Evolutionary conservation across 2,113 vertebrate species (phyloP), one percentile per base, ranked within the genome.

Genomic region (Tetrax tetrax): DNA sequence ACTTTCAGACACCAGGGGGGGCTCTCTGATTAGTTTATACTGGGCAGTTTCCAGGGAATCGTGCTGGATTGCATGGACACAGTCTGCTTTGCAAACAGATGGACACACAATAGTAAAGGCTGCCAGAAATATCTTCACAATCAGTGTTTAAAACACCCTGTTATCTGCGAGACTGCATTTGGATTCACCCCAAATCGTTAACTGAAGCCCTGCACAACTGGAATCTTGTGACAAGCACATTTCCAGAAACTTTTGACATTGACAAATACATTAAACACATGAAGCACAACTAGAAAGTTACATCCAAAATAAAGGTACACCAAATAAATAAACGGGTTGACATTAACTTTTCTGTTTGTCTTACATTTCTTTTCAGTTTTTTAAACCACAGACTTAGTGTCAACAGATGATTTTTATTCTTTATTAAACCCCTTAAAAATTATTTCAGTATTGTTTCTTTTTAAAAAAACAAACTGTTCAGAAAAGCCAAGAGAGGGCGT

Each of bases 1-100:
- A 96, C 96, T 97, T 87, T 59, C 93, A 47, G 89, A 97, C 97
- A 94, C 97, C 97, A 98, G 98, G 71, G 97, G 98, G 98, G 84
- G 98, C 96, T 95, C 93, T 96, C 83, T 56, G 95, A 94, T 92
- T 81, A 95, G 94, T 95, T 98, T 97, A 94, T 66, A 47, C 93
- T 96, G 89, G 96, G 96, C 38, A 85, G 81, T 89, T 91, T 97
- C 95, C 95, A 98, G 94, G 94, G 97, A 97, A 94, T 83, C 41
- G 65, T 92, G 90, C 83, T 35, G 64, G 94, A 95, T 45, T 3
- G 61, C 89, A 85, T 9, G 87, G 89, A 64, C 60, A 15, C 29
- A 5, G 48, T 35, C 66, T 7, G 14, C 71, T 92, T 63, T 13
- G 71, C 79, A 93, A 96, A 85, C 83, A 93, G 88, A 86, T 5